These are phyloP conservation scores for Axis porcinus DNA, from an alignment of 2,113 vertebrate genomes.

Conservation along the genomic window DNA sequence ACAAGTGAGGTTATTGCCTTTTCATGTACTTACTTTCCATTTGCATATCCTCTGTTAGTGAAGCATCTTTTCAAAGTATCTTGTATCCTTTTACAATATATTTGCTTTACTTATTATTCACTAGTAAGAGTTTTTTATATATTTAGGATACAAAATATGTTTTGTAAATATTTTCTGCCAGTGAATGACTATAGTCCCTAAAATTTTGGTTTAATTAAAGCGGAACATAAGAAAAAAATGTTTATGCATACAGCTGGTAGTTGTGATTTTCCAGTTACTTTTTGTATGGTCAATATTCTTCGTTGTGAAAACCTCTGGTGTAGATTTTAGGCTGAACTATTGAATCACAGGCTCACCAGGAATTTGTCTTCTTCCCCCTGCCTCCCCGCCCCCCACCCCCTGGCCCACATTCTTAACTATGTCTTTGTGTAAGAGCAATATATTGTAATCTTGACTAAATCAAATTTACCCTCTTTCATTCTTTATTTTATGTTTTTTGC, in stretches of 20 bases:
- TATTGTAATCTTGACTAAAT: neutral
- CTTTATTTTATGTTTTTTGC: neutral
- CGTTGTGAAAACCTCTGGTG: neutral
- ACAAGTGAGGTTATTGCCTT: neutral
- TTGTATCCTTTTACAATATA: neutral
- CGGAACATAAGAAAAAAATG: neutral
- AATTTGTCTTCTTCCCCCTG: neutral
- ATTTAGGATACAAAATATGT: neutral
- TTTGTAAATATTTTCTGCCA: neutral
- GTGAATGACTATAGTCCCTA: neutral
- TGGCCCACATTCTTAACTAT: neutral
- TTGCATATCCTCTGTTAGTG: neutral
- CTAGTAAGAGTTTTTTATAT: neutral
- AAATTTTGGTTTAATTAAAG: neutral
- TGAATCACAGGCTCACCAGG: neutral
- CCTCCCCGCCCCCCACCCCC: too few species aligned
- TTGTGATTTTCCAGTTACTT: neutral
- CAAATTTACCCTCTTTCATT: neutral
- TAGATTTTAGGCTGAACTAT: neutral
- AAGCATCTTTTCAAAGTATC: neutral
- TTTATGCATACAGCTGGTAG: neutral
- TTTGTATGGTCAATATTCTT: neutral
- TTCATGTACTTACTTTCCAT: neutral
- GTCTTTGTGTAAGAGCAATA: neutral
- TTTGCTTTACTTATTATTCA: neutral